Percentiles rank a stretch among this genome's conserved stretches.
phyloP scores from a whole-genome alignment of 2,797 vertebrate species.

The Lycodopsis pacificus region DNA sequence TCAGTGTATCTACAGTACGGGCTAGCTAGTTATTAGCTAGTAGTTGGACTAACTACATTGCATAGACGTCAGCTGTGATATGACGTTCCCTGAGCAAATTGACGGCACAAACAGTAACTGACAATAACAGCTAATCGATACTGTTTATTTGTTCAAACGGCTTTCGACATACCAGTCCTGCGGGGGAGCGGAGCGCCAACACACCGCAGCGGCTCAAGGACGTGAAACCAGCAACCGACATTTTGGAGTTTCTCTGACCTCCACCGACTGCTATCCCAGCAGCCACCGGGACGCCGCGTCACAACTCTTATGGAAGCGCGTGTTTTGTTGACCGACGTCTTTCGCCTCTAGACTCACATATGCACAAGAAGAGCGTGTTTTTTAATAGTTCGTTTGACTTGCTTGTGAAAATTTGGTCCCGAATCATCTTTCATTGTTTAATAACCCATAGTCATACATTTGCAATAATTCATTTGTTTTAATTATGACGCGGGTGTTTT shows the following conservation, averaged over 20 bases:
- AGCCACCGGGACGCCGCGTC: constrained; percentile 32
- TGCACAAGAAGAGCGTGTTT: rapidly evolving
- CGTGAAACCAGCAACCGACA: constrained; percentile 76
- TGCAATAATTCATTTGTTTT: rapidly evolving
- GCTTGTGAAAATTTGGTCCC: rapidly evolving
- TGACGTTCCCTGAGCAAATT: background rate
- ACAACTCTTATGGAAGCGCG: background rate
- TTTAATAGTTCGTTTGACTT: background rate
- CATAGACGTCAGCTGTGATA: constrained; percentile 39
- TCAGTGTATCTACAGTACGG: rapidly evolving
- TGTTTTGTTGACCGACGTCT: background rate
- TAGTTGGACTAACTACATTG: constrained; percentile 4
- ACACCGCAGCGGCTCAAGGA: constrained; percentile 81
- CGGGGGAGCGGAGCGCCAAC: constrained; percentile 62
- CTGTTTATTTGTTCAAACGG: rapidly evolving
- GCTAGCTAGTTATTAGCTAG: background rate
- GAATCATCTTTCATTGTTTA: rapidly evolving
- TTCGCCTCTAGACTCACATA: background rate
- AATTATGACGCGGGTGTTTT: background rate
- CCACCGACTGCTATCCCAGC: constrained; percentile 51
- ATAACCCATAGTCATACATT: rapidly evolving
- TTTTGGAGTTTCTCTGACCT: constrained; percentile 79
- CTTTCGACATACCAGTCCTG: constrained; percentile 59
- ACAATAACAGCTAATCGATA: background rate
- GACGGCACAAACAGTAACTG: background rate